phyloP scores from a whole-genome alignment of 1,140 invertebrate species.

The Theocolax elegans region DNA sequence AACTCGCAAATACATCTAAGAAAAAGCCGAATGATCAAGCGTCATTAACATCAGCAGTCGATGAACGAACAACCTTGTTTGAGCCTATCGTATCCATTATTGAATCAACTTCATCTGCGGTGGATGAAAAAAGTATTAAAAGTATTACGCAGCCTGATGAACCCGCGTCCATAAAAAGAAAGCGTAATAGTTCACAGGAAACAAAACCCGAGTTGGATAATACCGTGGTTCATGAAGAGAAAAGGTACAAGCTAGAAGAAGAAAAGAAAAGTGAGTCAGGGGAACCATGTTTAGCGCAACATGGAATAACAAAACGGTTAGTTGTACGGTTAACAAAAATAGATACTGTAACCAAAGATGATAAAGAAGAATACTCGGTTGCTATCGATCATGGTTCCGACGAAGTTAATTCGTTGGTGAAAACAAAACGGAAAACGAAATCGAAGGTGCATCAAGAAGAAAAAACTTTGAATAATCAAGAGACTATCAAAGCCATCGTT shows the following conservation, averaged over 20 bases:
- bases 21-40: too few species aligned
- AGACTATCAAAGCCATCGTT: background rate
- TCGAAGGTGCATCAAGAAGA: background rate
- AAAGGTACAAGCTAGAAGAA: background rate
- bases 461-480: background rate
- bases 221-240: background rate
- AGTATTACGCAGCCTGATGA: too few species aligned
- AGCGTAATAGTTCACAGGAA: too few species aligned
- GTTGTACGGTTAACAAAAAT: conserved; percentile 36
- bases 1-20: too few species aligned
- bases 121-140: too few species aligned
- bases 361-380: background rate
- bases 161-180: background rate
- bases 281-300: conserved; percentile 1
- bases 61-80: too few species aligned
- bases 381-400: background rate
- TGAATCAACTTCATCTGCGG: too few species aligned
- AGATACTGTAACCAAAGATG: conserved; percentile 16
- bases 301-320: conserved; percentile 31
- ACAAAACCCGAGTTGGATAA: too few species aligned
- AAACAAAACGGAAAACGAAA: background rate
- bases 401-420: background rate
- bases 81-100: too few species aligned
- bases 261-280: background rate
- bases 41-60: too few species aligned